phyloP scores from a whole-genome alignment of 2,888 invertebrate species.

The Noctua janthe region DNA sequence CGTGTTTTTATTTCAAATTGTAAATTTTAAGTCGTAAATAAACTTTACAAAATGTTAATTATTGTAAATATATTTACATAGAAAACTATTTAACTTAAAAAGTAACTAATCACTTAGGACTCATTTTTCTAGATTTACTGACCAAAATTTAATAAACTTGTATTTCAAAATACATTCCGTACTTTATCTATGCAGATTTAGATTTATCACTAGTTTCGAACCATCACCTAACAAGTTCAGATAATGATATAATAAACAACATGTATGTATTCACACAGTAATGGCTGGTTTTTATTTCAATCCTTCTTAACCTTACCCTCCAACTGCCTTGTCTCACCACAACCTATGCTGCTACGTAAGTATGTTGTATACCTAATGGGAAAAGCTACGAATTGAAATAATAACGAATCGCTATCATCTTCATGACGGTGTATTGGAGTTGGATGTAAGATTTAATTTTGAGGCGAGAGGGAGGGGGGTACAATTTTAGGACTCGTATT shows the following conservation, averaged over 20 bases:
- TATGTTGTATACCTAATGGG: not conserved
- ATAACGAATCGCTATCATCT: not conserved
- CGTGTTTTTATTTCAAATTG: slow-evolving; percentile 69
- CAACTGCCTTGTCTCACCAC: not conserved
- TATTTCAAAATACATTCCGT: slow-evolving; percentile 57
- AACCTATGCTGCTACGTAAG: not conserved
- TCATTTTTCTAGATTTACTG: slow-evolving; percentile 63
- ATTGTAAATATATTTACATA: slow-evolving; percentile 65
- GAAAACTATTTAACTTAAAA: slow-evolving; percentile 54
- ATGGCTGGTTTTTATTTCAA: slow-evolving; percentile 38
- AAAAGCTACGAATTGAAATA: no score
- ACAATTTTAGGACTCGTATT: no score
- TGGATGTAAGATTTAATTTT: not conserved
- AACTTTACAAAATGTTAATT: slow-evolving; percentile 61
- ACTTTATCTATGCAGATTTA: slow-evolving; percentile 56
- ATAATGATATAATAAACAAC: slow-evolving; percentile 54
- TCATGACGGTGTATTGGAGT: not conserved
- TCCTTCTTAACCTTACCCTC: not conserved
- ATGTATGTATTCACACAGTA: slow-evolving; percentile 57
- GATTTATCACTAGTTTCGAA: slow-evolving; percentile 55
- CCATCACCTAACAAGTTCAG: slow-evolving; percentile 52
- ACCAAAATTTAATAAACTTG: slow-evolving; percentile 64
- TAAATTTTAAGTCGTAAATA: slow-evolving; percentile 59
- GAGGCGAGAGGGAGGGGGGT: not conserved
- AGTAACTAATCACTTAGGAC: slow-evolving; percentile 53